Evolutionary conservation across 2,888 invertebrate genomes (phyloP).

Genomic region (Ennomos fuscantarius): DNA sequence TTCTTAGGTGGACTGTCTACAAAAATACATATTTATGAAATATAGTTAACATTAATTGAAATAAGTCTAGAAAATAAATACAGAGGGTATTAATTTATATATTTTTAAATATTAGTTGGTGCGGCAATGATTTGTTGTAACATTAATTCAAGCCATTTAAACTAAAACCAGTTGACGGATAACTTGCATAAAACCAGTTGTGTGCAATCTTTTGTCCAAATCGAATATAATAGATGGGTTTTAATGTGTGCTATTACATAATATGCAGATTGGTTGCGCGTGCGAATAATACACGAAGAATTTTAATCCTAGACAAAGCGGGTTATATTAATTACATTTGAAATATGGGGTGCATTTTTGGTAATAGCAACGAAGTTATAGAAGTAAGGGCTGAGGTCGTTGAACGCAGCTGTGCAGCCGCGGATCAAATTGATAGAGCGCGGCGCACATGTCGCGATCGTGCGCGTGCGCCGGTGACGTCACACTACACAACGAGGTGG

Average conservation of each 20-base stretch:
- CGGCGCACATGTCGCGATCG: constrained; percentile 60
- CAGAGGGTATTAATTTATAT: no score
- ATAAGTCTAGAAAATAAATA: no score
- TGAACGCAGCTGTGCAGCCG: constrained; percentile 78
- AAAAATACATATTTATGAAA: no score
- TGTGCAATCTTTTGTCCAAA: constrained; percentile 26
- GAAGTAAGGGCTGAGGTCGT: constrained; percentile 62
- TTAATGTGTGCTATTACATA: constrained; percentile 59
- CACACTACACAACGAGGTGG: constrained; percentile 51
- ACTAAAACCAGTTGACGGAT: constrained; percentile 51
- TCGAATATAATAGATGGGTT: constrained; percentile 60
- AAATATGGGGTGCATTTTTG: constrained; percentile 72
- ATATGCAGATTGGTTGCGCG: constrained; percentile 68
- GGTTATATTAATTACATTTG: constrained; percentile 73
- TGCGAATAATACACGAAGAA: constrained; percentile 66
- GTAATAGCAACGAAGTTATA: constrained; percentile 41
- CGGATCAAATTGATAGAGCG: constrained; percentile 78
- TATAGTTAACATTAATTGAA: no score
- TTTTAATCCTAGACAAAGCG: constrained; percentile 73
- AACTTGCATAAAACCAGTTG: constrained; percentile 41
- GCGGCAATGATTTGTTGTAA: no score
- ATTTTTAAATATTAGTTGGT: no score
- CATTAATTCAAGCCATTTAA: constrained; percentile 13
- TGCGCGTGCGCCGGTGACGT: constrained; percentile 62
- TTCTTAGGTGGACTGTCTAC: no score